Base-by-base conservation (phyloP, 2,113 vertebrate species). In the Melierax canorus region DNA sequence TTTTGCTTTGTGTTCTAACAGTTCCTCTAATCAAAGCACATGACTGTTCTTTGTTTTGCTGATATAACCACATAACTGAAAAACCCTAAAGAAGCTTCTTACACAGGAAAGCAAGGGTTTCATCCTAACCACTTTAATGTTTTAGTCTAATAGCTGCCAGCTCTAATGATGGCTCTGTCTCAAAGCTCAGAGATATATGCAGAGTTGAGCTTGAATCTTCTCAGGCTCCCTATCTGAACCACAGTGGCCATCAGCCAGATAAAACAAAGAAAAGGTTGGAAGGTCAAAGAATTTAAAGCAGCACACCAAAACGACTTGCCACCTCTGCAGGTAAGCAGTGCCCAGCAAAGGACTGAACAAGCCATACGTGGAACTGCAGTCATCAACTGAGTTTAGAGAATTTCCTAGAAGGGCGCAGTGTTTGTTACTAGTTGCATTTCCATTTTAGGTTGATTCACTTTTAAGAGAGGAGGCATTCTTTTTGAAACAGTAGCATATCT, bases 271-370 rank as follows among this genome's bases (percentile, higher is more conserved):
- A 67, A 51, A 10, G 12, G 29, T 1, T 82, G 27, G 29, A 92
- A 92, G 17, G 50, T 69, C 82, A 60, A 89, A 68, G 38, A 88
- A 84, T 58, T 86, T 45, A 82, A 93, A 72, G 58, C 50, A 95
- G 53, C 34, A 21, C 23, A 82, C 18, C n/a, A 50, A 50, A 82
- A 89, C 1, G 5, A 62, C 29, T 67, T 30, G 59, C 9, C 15
- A 39, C 30, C 56, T 83, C 64, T 69, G 76, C 55, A 62, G 67
- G 63, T 55, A 60, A 89, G 23, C 43, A 66, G 8, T 39, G 26
- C 32, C 53, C 66, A 64, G 43, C 11, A 29, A 90, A 75, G 18
- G 62, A 39, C 60, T 34, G 43, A 73, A 81, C 11, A 34, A 73
- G 10, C 64, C 38, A 11, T 8, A 34, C 0, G 1, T 16, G 38